Evolutionary conservation across 2,888 invertebrate genomes (phyloP).

Genomic region (Xestobium rufovillosum): DNA sequence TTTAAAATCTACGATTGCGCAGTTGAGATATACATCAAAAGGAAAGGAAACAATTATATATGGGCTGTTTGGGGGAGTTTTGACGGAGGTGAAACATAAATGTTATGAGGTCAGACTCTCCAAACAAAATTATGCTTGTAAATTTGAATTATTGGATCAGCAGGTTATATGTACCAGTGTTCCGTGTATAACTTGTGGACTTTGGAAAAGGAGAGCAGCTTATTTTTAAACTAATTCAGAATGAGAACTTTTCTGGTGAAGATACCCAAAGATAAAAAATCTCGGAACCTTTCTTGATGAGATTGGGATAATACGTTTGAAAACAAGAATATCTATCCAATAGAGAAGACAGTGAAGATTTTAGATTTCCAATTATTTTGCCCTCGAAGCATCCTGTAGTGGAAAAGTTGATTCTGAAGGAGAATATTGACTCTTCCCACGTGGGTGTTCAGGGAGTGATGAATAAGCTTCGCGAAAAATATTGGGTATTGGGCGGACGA

Average conservation of each 20-base stretch:
- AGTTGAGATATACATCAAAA: neutral
- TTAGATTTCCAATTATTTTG: conserved; percentile 17
- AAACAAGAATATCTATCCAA: conserved; percentile 14
- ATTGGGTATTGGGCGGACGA: conserved; percentile 24
- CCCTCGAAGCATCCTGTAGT: conserved; percentile 17
- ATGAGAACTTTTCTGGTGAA: no score
- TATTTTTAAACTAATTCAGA: no score
- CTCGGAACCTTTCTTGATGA: no score
- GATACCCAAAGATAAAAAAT: no score
- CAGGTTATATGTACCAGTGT: neutral
- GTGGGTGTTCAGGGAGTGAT: conserved; percentile 22
- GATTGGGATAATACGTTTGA: no score
- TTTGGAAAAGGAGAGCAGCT: no score
- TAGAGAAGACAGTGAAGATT: conserved; percentile 14
- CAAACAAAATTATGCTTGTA: no score
- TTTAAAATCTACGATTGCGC: neutral
- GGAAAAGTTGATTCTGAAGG: conserved; percentile 12
- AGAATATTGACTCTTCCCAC: conserved; percentile 17
- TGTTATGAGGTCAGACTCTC: no score
- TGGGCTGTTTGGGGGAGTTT: neutral
- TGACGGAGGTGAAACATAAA: neutral
- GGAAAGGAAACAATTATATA: neutral
- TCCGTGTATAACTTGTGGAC: conserved; percentile 1
- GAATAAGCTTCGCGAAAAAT: conserved; percentile 23
- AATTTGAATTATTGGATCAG: conserved; percentile 6